A percentile compares a stretch with the other conserved stretches of the same genome.
phyloP scores from a whole-genome alignment of 1,140 invertebrate species.

The Ganaspis sp. region DNA sequence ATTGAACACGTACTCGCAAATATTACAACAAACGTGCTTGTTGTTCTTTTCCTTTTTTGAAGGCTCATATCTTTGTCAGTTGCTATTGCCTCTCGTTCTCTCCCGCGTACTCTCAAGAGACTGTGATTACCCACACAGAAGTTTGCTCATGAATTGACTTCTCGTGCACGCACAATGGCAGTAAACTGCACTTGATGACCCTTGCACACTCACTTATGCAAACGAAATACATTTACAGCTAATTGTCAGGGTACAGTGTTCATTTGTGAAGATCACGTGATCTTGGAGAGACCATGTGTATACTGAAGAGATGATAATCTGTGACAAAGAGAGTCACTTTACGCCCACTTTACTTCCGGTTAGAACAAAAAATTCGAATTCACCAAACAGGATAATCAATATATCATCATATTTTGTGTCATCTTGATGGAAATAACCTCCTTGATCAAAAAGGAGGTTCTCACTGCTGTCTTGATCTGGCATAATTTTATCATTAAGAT shows the following conservation, averaged over 20 bases:
- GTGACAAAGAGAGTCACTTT: too few species aligned
- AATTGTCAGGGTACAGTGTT: background rate
- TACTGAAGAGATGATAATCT: background rate
- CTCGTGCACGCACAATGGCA: background rate
- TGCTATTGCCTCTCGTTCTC: background rate
- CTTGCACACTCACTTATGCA: slow-evolving; percentile 11
- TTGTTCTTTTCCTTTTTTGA: background rate
- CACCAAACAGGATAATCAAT: too few species aligned
- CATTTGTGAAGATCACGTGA: background rate
- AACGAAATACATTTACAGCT: slow-evolving; percentile 12
- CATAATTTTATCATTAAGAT: background rate
- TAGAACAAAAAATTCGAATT: too few species aligned
- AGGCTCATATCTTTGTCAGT: background rate
- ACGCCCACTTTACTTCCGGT: too few species aligned
- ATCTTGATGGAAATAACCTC: too few species aligned
- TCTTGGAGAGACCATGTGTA: background rate
- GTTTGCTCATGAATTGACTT: background rate
- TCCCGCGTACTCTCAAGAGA: background rate
- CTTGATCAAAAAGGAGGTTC: too few species aligned
- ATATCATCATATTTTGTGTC: too few species aligned
- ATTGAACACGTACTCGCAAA: background rate
- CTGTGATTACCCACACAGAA: slow-evolving; percentile 4
- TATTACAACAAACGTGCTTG: background rate
- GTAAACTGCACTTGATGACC: slow-evolving; percentile 9
- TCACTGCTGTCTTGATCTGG: background rate